A percentile compares a stretch with the other conserved stretches of the same genome.
Evolutionary conservation across 2,888 invertebrate genomes (phyloP).

Genomic region (Leucophenga montana): DNA sequence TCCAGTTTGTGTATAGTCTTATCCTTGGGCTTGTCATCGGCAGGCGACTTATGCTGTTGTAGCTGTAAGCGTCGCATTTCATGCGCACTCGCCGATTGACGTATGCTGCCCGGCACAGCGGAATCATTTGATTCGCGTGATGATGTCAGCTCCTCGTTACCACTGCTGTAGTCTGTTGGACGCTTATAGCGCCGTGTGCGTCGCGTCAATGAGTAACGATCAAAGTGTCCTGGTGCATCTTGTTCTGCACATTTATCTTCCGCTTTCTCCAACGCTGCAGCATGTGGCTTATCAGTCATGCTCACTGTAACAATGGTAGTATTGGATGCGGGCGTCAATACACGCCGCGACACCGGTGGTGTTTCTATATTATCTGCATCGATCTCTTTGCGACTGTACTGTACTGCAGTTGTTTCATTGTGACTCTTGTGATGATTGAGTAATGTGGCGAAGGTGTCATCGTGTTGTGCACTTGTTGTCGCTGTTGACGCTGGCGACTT

Average conservation of each 20-base stretch:
- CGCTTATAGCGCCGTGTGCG: constrained; percentile 87
- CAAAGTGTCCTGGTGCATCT: constrained; percentile 82
- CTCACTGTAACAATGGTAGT: constrained; percentile 64
- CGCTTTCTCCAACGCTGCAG: constrained; percentile 1
- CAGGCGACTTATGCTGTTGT: constrained; percentile 25
- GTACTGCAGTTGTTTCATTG: constrained; percentile 51
- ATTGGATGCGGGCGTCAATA: constrained; percentile 51
- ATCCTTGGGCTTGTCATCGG: constrained; percentile 63
- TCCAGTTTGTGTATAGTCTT: constrained; percentile 69
- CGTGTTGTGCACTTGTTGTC: constrained; percentile 32
- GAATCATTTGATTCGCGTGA: constrained; percentile 64
- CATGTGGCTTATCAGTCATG: constrained; percentile 52
- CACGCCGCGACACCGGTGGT: constrained; percentile 84
- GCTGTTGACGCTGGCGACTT: constrained; percentile 40
- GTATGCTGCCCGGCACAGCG: constrained; percentile 44
- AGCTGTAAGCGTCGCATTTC: constrained; percentile 49
- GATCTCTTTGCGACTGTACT: constrained; percentile 82
- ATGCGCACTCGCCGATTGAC: constrained; percentile 54
- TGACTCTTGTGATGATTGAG: constrained; percentile 63
- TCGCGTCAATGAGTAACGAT: constrained; percentile 86
- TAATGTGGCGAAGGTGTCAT: constrained; percentile 59
- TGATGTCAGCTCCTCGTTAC: constrained; percentile 75
- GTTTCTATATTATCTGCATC: constrained; percentile 94
- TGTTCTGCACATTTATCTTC: constrained; percentile 43
- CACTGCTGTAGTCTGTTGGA: constrained; percentile 76